Base-by-base conservation (phyloP, 2,113 vertebrate species). In the Thomomys bottae region DNA sequence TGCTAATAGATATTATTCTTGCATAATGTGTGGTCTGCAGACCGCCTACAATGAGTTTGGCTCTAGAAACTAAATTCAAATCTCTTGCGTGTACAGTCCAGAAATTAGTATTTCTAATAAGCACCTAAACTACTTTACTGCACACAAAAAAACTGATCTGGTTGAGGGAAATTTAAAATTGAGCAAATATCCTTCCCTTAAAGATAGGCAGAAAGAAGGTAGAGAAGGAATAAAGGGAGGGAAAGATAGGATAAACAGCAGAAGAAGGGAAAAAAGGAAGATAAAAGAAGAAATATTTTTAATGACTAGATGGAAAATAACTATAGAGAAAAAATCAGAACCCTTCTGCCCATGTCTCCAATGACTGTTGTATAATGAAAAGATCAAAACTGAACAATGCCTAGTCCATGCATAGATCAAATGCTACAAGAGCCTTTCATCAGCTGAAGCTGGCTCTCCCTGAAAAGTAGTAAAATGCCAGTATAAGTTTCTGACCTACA, bases 11-110 rank as follows among this genome's bases (percentile, higher is more conserved):
- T 92, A 89, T 59, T 71, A 75, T 77, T 86, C n/a, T n/a, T n/a
- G 88, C 92, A 66, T 90, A 64, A 86, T 70, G 88, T 86, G 88
- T 88, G 86, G 93, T 68, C 83, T 49, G 63, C 28, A 93, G 93
- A 93, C 88, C 85, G 91, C 82, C 93, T 75, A 94, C 77, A 76
- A 23, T 57, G 64, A 24, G 78, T 76, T 71, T 63, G 83, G 49
- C 54, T 36, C n/a, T 17, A 96, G 73, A 70, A 79, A 80, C 18
- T 67, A 12, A 87, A 82, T 36, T 71, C 61, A 80, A 70, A 64
- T 85, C 38, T 83, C 75, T 67, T 49, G 49, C 81, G 64, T 21
- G 3, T 32, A 3, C 45, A 88, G 21, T 17, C 78, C 57, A 78
- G 34, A 42, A 72, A 57, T 88, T 61, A 77, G 36, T 45, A 70